Evolutionary conservation across 2,113 vertebrate species (phyloP).

Genomic region (Thalassoma bifasciatum): DNA sequence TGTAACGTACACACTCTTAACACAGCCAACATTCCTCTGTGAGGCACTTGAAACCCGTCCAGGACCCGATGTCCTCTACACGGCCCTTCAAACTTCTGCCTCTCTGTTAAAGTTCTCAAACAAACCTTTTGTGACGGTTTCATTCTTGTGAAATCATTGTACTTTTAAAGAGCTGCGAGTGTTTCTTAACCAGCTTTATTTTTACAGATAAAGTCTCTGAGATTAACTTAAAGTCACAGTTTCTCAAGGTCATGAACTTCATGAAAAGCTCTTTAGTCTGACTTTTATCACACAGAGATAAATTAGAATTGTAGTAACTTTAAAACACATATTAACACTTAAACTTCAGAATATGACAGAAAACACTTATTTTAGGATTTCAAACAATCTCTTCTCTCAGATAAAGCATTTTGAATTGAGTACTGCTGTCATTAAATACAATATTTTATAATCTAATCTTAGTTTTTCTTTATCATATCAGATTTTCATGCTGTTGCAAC

Average conservation of each 20-base stretch:
- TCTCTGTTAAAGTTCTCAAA: background rate
- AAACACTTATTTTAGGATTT: background rate
- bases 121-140: slow-evolving; percentile 14
- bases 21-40: too few species aligned
- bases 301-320: background rate
- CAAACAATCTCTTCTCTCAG: background rate
- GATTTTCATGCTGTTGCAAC: background rate
- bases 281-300: background rate
- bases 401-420: background rate
- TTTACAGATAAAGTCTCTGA: background rate
- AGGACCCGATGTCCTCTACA: background rate
- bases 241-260: slow-evolving; percentile 50
- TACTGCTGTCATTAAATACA: slow-evolving; percentile 7
- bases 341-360: background rate
- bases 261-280: background rate
- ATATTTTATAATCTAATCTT: slow-evolving; percentile 27
- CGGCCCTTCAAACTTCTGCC: slow-evolving; percentile 23
- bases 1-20: too few species aligned
- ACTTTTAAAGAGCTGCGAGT: background rate
- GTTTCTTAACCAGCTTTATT: too few species aligned
- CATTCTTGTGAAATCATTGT: slow-evolving; percentile 14
- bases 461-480: background rate
- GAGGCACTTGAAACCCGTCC: background rate
- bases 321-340: background rate
- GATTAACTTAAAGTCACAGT: slow-evolving; percentile 12